Evolutionary conservation across 1,140 invertebrate genomes (phyloP).

Genomic region (Pemphigus obesinymphae): DNA sequence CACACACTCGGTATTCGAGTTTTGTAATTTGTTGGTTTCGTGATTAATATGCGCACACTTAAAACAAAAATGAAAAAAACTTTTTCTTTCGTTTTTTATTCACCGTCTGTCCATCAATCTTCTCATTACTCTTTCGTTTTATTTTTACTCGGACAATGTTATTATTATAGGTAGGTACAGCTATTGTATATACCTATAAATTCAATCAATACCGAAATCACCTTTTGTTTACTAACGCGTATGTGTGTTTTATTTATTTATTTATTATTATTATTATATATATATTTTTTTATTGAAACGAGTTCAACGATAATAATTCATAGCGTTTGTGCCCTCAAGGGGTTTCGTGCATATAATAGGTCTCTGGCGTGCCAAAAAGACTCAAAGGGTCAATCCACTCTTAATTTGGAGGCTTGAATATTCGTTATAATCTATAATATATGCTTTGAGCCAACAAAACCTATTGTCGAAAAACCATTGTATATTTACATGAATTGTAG

Average conservation of each 20-base stretch:
- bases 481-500: not conserved
- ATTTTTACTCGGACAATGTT: not conserved
- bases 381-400: constrained; percentile 7
- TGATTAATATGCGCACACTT: constrained; percentile 12
- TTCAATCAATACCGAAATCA: not conserved
- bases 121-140: not conserved
- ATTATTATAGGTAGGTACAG: not conserved
- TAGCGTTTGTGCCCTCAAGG: constrained; percentile 2
- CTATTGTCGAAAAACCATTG: not conserved
- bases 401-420: constrained; percentile 14
- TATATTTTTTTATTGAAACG: not conserved
- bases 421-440: constrained; percentile 16
- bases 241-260: constrained; percentile 3
- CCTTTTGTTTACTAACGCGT: not conserved
- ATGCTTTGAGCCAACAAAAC: not conserved
- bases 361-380: constrained; percentile 7
- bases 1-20: constrained; percentile 12
- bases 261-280: constrained; percentile 8
- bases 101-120: not conserved
- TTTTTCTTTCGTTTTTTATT: not conserved
- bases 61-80: no score
- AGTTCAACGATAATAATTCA: constrained; percentile 24
- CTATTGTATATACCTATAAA: no score
- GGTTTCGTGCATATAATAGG: constrained; percentile 10
- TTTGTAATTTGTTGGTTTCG: constrained; percentile 4